Conservation (phyloP, 1,140 invertebrate genomes). For the Neodiprion lecontei region DNA sequence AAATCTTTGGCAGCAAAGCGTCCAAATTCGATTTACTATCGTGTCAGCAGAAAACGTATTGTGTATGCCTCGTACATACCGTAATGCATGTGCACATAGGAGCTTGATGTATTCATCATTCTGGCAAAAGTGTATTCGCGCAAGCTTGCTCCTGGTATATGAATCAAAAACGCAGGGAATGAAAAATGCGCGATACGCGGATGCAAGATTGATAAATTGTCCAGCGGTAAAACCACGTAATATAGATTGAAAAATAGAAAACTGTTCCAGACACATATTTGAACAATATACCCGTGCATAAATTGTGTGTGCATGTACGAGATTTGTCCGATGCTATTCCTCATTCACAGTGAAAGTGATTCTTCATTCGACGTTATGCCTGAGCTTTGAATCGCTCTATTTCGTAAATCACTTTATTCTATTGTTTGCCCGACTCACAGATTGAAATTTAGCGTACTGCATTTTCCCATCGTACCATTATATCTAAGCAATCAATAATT, state of each 20-base stretch:
- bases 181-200: not conserved
- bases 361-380: too few relatives aligned
- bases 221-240: not conserved
- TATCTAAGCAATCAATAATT: not conserved
- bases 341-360: too few relatives aligned
- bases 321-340: too few relatives aligned
- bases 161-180: not conserved
- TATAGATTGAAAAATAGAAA: not conserved
- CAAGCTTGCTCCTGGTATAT: not conserved
- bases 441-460: too few relatives aligned
- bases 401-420: too few relatives aligned
- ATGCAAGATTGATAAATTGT: not conserved
- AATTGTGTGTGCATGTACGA: not conserved
- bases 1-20: not conserved
- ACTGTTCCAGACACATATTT: not conserved
- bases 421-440: too few relatives aligned
- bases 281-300: not conserved
- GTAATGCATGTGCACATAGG: not conserved
- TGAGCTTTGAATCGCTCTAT: too few relatives aligned
- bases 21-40: not conserved
- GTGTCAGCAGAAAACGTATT: not conserved
- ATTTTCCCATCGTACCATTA: not conserved
- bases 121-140: not conserved
- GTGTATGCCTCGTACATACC: not conserved
- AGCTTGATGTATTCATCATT: conserved; percentile 1